Evolutionary conservation across 2,113 vertebrate species (phyloP), one percentile per base, ranked within the genome.

Genomic region (Machaerirhynchus nigripectus): DNA sequence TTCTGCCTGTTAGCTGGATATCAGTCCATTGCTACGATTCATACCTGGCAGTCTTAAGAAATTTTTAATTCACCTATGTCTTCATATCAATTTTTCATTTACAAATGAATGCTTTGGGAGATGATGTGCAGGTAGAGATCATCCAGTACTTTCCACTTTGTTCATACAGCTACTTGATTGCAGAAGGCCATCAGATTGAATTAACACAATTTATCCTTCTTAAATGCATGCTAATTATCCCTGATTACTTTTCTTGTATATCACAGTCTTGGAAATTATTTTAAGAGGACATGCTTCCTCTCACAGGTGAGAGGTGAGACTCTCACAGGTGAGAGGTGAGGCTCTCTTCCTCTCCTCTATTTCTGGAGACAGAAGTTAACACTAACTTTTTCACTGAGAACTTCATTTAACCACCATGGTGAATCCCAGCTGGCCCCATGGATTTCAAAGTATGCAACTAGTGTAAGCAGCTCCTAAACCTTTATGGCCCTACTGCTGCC

Each of bases 371-470:
- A 30, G 10, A 39, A 52, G 5, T 42, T 59, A 63, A 40, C 4
- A 16, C 15, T n/a, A 24, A 26, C 8, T 18, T 60, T 64, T 4
- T 23, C 27, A 17, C 4, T 55, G 6, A 8, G 15, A 13, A 26
- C 14, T 49, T 76, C 30, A 16, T 61, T 82, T 40, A n/a, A 3
- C 39, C 7, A 64, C 28, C 11, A 4, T 24, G 14, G 7, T 27
- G 27, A 75, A 59, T 59, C 30, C 33, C 40, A 47, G 9, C 5
- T 47, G 13, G 3, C 6, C 35, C 2, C 19, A n/a, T 0, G 0
- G 6, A 40, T 31, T 28, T 70, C 15, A 37, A 20, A 33, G 8
- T 10, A 5, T 79, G 20, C 3, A 49, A 35, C 8, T 26, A 17
- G 6, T 26, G 5, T 15, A 47, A 69, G 3, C 23, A 71, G 14